Conservation (phyloP, 35 echinoderm and acorn worm genomes). For the Heliocidaris erythrogramma region DNA sequence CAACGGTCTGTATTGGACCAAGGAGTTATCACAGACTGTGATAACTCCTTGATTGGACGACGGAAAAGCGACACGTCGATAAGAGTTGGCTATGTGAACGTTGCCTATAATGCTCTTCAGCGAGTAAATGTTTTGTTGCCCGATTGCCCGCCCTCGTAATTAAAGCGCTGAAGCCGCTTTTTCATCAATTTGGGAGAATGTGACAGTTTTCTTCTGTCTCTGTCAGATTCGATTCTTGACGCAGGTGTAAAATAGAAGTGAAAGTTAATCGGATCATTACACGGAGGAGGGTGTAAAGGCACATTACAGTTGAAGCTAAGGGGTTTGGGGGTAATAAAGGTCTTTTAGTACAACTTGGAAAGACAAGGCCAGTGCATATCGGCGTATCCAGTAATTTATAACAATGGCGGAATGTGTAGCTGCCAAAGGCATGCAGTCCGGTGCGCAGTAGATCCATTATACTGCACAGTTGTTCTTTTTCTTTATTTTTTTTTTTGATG, state of each 20-base stretch:
- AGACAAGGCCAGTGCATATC: neutral
- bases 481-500: too few species aligned
- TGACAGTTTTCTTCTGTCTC: conserved; percentile 26
- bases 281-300: neutral
- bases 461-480: too few species aligned
- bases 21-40: too few species aligned
- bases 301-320: neutral
- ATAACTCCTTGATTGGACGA: too few species aligned
- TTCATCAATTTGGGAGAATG: neutral
- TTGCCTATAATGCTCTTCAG: neutral
- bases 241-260: neutral
- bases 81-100: neutral
- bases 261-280: neutral
- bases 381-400: too few species aligned
- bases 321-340: neutral
- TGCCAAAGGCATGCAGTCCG: too few species aligned
- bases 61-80: too few species aligned
- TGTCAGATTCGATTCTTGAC: neutral
- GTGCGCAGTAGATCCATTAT: too few species aligned
- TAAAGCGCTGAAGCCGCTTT: neutral
- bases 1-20: too few species aligned
- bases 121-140: conserved; percentile 10
- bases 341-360: neutral
- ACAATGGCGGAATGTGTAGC: too few species aligned
- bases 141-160: neutral